These are phyloP conservation scores for Hirtodrosophila confusa DNA, from an alignment of 2,888 invertebrate species.

Conservation along the genomic window DNA sequence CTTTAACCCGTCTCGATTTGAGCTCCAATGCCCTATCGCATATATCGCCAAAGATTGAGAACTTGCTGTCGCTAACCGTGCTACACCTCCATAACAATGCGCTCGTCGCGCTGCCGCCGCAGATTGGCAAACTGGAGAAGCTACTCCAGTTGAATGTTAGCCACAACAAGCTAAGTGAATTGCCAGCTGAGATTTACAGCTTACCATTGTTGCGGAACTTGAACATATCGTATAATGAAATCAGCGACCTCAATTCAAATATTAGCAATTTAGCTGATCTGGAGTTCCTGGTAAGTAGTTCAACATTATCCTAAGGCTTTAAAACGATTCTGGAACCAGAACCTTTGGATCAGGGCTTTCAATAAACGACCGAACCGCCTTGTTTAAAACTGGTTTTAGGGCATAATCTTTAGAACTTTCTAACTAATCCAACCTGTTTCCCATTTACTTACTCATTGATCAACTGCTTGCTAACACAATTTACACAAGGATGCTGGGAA, in stretches of 20 bases:
- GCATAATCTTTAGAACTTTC: constrained; percentile 4
- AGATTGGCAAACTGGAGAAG: constrained; percentile 89
- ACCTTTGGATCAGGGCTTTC: too few species aligned
- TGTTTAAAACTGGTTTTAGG: constrained; percentile 23
- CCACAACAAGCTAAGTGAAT: constrained; percentile 87
- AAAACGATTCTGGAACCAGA: too few species aligned
- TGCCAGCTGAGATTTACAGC: constrained; percentile 89
- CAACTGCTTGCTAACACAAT: constrained; percentile 49
- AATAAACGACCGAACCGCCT: too few species aligned
- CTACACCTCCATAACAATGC: constrained; percentile 94
- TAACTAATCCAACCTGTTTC: constrained; percentile 3
- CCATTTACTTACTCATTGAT: background rate
- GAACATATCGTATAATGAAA: constrained; percentile 90
- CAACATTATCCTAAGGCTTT: background rate
- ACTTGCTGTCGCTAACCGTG: constrained; percentile 88
- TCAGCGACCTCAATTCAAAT: constrained; percentile 88
- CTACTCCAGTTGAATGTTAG: constrained; percentile 88
- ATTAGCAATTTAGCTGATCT: constrained; percentile 92
- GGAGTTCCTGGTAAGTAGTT: constrained; percentile 87
- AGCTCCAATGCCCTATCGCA: constrained; percentile 89
- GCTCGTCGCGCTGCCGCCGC: constrained; percentile 88
- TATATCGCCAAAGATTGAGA: constrained; percentile 88
- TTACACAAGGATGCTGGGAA: constrained; percentile 89
- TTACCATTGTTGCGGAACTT: constrained; percentile 89
- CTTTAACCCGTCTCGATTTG: constrained; percentile 90